Evolutionary conservation across 2,888 invertebrate genomes (phyloP).

Genomic region (Odontomyia ornata): DNA sequence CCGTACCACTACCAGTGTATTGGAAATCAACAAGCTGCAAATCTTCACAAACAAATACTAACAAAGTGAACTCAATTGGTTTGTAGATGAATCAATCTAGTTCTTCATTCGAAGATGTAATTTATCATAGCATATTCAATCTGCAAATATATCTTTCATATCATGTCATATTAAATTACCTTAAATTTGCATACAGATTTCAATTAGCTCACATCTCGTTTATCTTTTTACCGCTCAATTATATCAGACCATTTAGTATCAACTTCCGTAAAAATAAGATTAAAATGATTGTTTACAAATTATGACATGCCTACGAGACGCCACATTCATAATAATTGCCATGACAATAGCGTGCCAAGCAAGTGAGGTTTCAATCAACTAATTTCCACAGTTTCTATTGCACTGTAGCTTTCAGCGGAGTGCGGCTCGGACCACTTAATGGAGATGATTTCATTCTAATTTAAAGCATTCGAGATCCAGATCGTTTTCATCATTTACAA

Average conservation of each 20-base stretch:
- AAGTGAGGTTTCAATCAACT: constrained; percentile 32
- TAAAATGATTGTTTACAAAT: neutral
- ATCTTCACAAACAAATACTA: too few relatives aligned
- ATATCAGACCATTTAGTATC: neutral
- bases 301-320: constrained; percentile 22
- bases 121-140: too few relatives aligned
- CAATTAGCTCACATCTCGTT: too few relatives aligned
- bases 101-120: too few relatives aligned
- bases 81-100: too few relatives aligned
- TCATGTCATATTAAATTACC: too few relatives aligned
- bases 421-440: constrained; percentile 6
- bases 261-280: constrained; percentile 9
- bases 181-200: too few relatives aligned
- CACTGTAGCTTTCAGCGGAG: neutral
- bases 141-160: too few relatives aligned
- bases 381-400: constrained; percentile 19
- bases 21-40: too few relatives aligned
- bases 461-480: constrained; percentile 12
- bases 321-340: constrained; percentile 11
- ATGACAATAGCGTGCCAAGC: constrained; percentile 20
- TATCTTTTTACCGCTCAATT: neutral
- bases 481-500: neutral
- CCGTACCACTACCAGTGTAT: too few relatives aligned
- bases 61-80: too few relatives aligned
- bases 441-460: constrained; percentile 37